These are phyloP conservation scores for Probosciger aterrimus DNA, from an alignment of 2,113 vertebrate genomes.

Conservation along the genomic window DNA sequence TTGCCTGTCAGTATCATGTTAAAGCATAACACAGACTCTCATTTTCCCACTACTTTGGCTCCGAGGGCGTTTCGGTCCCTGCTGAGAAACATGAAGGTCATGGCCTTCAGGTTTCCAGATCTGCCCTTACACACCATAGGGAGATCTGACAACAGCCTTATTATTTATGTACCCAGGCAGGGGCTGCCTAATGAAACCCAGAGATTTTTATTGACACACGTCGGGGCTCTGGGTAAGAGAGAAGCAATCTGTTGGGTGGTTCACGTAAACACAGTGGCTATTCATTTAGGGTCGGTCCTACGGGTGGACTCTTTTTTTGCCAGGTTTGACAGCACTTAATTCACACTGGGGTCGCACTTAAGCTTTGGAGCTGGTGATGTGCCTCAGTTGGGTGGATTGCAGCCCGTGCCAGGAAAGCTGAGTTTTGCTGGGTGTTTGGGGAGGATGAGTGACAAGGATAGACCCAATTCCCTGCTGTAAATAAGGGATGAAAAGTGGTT, in stretches of 20 bases:
- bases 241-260: not conserved
- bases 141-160: conserved; percentile 70
- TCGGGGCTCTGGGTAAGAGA: not conserved
- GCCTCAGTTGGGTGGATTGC: not conserved
- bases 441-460: not conserved
- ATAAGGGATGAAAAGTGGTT: not conserved
- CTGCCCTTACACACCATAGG: conserved; percentile 73
- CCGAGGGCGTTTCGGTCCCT: conserved; percentile 73
- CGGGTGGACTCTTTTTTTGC: not conserved
- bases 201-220: conserved; percentile 37
- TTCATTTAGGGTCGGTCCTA: conserved; percentile 1
- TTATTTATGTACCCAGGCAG: conserved; percentile 70
- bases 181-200: conserved; percentile 71
- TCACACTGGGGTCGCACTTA: not conserved
- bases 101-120: conserved; percentile 73
- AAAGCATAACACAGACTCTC: conserved; percentile 82
- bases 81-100: conserved; percentile 81
- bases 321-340: conserved; percentile 29
- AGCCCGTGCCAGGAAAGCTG: not conserved
- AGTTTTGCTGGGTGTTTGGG: not conserved
- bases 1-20: conserved; percentile 78
- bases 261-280: conserved; percentile 32
- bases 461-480: not conserved
- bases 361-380: not conserved
- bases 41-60: conserved; percentile 72